phyloP scores from a whole-genome alignment of 2,888 invertebrate species.

The Papilio demoleus region DNA sequence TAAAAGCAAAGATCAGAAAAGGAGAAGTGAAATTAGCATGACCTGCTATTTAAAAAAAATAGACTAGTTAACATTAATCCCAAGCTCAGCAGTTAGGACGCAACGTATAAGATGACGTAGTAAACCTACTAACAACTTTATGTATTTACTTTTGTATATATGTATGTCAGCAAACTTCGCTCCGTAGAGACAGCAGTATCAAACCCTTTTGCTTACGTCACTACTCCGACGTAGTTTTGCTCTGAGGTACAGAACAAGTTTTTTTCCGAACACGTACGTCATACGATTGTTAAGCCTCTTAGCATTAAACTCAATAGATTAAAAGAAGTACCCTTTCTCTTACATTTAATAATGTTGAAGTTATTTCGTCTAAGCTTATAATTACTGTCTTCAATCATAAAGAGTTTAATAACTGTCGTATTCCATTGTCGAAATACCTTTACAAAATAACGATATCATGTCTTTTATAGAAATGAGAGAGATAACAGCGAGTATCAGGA shows the following conservation, averaged over 20 bases:
- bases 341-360: too few species aligned
- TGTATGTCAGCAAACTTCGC: conserved; percentile 4
- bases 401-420: too few species aligned
- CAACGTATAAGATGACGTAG: background rate
- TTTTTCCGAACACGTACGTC: background rate
- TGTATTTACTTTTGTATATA: conserved; percentile 7
- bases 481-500: too few species aligned
- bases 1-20: too few species aligned
- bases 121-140: background rate
- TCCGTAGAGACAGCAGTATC: background rate
- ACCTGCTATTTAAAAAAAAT: too few species aligned
- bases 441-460: too few species aligned
- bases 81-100: background rate
- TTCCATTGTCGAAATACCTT: too few species aligned
- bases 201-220: conserved; percentile 13
- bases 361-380: too few species aligned
- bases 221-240: background rate
- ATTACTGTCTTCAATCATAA: too few species aligned
- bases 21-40: too few species aligned
- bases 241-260: background rate
- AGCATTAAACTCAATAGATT: background rate
- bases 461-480: too few species aligned
- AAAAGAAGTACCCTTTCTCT: too few species aligned
- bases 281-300: background rate
- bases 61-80: background rate